phyloP scores from a whole-genome alignment of 2,797 vertebrate species.

The Xenentodon cancila region DNA sequence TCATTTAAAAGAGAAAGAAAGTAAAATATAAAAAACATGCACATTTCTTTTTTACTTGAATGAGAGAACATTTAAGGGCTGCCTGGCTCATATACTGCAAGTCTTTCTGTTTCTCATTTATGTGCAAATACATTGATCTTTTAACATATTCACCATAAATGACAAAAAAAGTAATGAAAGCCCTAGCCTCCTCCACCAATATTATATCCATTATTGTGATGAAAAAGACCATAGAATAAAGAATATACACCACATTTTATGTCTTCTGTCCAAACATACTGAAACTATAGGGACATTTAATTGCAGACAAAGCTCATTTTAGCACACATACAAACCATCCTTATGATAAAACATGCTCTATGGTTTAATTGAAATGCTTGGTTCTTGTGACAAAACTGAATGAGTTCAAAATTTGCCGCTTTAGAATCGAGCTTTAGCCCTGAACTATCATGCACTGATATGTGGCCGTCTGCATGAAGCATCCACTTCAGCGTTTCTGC shows the following conservation, averaged over 20 bases:
- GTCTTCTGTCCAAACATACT: constrained; percentile 8
- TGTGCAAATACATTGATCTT: constrained; percentile 56
- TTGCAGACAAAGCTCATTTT: background rate
- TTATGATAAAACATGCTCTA: constrained; percentile 2
- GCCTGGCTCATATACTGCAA: background rate
- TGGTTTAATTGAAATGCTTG: constrained; percentile 15
- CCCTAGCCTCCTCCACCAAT: constrained; percentile 39
- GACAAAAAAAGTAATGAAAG: constrained; percentile 49
- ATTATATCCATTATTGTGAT: constrained; percentile 62
- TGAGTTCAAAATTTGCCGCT: constrained; percentile 18
- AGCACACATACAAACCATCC: constrained; percentile 22
- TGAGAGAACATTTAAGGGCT: constrained; percentile 23
- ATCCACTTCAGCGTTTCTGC: constrained; percentile 29
- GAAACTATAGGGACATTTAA: constrained; percentile 9
- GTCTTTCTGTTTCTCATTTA: constrained; percentile 52
- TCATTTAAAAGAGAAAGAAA: constrained; percentile 1
- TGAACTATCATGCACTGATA: background rate
- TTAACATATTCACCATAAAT: constrained; percentile 48
- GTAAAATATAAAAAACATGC: too few species aligned
- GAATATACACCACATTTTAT: constrained; percentile 20
- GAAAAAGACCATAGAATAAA: constrained; percentile 42
- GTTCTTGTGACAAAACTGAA: constrained; percentile 7
- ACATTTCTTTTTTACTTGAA: constrained; percentile 10
- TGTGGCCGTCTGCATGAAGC: constrained; percentile 33
- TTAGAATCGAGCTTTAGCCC: constrained; percentile 13